Evolutionary conservation across 2,113 vertebrate genomes (phyloP).

Genomic region (Leptobrachium ailaonicum): DNA sequence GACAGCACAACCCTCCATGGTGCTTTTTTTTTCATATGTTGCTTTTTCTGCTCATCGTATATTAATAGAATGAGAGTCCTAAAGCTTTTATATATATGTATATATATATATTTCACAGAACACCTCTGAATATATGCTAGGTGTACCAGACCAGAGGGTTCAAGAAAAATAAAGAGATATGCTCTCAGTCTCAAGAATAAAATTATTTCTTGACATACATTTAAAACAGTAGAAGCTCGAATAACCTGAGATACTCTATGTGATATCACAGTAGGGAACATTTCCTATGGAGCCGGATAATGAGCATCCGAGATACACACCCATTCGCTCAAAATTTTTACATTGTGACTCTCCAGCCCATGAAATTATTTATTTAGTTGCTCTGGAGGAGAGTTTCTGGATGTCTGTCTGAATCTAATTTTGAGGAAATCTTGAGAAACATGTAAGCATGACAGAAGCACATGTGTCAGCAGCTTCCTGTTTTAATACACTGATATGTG

Average conservation of each 20-base stretch:
- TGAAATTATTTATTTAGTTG: conserved; percentile 1
- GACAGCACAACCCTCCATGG: no score
- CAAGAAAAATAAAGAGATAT: background rate
- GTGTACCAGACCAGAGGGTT: background rate
- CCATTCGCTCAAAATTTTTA: background rate
- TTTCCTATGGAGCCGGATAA: background rate
- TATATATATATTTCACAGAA: no score
- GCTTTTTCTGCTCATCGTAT: no score
- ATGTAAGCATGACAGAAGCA: background rate
- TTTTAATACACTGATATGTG: no score
- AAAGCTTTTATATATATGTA: no score
- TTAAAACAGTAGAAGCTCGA: background rate
- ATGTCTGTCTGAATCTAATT: conserved; percentile 1
- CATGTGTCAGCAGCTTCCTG: background rate
- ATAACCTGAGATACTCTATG: background rate
- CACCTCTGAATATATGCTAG: no score
- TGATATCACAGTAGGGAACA: background rate
- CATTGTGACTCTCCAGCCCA: background rate
- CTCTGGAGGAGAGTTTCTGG: conserved; percentile 17
- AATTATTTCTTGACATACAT: background rate
- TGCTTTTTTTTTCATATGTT: no score
- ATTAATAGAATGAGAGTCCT: no score
- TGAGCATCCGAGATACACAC: background rate
- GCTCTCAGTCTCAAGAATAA: background rate
- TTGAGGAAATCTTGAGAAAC: background rate